Evolutionary conservation across 2,888 invertebrate genomes (phyloP), one percentile per base, ranked within the genome.

Genomic region (Caenorhabditis sp.): DNA sequence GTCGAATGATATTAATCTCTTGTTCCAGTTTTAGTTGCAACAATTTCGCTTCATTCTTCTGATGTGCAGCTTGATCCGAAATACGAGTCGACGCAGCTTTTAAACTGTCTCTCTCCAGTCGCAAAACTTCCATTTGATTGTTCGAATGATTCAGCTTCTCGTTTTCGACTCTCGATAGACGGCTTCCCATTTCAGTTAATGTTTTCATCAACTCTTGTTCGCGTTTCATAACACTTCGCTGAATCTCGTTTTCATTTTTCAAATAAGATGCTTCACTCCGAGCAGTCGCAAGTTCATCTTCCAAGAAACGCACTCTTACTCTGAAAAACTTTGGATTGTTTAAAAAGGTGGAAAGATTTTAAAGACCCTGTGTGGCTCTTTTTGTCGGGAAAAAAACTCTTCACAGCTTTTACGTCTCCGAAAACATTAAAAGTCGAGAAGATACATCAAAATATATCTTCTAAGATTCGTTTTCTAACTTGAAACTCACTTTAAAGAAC

Each of bases 161-260:
- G 5, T 70, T 38, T 59, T 80, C 71, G 17, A 80, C 67, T 0
- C 73, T 66, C 0, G 67, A 61, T 10, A 79, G 54, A 31, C 71
- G 57, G 5, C 52, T 66, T n/a, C 70, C 56, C 63, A 79, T 59
- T 38, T 79, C 77, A n/a, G 60, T 62, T 12, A 79, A 59, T 8
- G 79, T 74, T 54, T 58, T 59, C 64, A 70, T 68, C 67, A 75
- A 43, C 61, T 68, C 65, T 36, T 77, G 67, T 23, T 79, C 78
- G 5, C 67, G 64, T n/a, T 70, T 63, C 5, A 64, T 52, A 12
- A 65, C 59, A 5, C 53, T 38, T 31, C 58, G 52, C 21, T 70
- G 70, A 1, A 43, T 50, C 8, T 61, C 43, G 7, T 63, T 61
- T 12, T 65, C 52, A 17, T 38, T 52, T 61, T 20, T 36, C 20